Evolutionary conservation across 2,888 invertebrate species (phyloP), one percentile per base, ranked within the genome.

Genomic region (Acanthococcus lagerstroemiae): DNA sequence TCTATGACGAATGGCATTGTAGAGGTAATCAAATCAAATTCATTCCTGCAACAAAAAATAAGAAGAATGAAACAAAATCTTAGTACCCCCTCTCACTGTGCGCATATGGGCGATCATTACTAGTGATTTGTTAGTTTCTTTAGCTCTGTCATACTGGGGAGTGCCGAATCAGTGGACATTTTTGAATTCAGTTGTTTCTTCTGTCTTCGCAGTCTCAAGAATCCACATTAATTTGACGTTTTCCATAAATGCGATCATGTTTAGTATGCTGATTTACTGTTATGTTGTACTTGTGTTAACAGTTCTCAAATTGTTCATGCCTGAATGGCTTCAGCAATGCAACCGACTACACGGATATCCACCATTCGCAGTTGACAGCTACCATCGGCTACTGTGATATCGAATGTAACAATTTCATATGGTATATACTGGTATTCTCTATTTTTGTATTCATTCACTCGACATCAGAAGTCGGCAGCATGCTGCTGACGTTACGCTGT

Each of bases 371-470:
- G 55, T 54, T n/a, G 46, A 80, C 79, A 67, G 90, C 90, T 4
- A 83, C 82, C 68, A 83, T 83, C 70, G 92, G 92, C 68, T 87
- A 87, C 78, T 93, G 93, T 78, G 84, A 86, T 72, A 83, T 84
- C 48, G 82, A 87, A 71, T 93, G 92, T 78, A 80, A 81, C 72
- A 87, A 85, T 76, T 88, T 92, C 74, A 60, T 87, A 75, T 80
- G 85, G 74, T 94, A 93, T 78, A 84, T 88, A 78, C 76, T 82
- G 74, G 80, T 93, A 67, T 93, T 94, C 79, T 90, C 91, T 15
- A 80, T 88, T 71, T 84, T 92, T 75, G 93, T 93, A 76, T 90
- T 94, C 77, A 86, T 91, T 72, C 93, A 93, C 77, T 92, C 93
- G 69, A 93, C 90, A 63, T 90, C 90, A 30, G 94, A 94, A 77